Conservation (phyloP, 2,113 vertebrate species). For the Catagonus wagneri region DNA sequence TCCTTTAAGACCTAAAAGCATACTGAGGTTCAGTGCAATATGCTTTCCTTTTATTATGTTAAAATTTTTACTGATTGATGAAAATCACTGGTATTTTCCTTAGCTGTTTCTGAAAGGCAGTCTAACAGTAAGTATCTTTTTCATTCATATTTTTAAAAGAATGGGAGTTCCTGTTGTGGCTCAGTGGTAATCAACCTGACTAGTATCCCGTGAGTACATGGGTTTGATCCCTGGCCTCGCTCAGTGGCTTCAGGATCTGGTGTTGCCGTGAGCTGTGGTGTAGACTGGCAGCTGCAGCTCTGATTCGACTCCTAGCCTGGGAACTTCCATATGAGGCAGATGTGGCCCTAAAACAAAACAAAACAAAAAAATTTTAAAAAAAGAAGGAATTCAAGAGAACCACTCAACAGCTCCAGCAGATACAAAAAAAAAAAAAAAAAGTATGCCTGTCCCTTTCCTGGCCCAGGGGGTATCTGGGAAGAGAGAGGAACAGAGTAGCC, state of each 20-base stretch:
- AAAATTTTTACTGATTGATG: not conserved
- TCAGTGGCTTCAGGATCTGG: too few species aligned
- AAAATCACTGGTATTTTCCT: not conserved
- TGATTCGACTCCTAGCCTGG: too few species aligned
- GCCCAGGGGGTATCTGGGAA: not conserved
- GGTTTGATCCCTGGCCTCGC: too few species aligned
- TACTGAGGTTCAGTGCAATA: not conserved
- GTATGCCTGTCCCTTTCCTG: not conserved
- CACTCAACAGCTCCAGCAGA: not conserved
- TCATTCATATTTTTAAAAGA: not conserved
- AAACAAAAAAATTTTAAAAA: not conserved
- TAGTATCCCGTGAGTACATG: too few species aligned
- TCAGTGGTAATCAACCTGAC: too few species aligned
- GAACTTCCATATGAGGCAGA: too few species aligned
- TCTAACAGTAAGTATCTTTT: not conserved
- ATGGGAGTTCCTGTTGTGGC: too few species aligned
- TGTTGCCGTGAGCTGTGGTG: too few species aligned
- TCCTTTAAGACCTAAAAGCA: not conserved
- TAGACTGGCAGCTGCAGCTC: too few species aligned
- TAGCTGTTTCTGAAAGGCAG: not conserved
- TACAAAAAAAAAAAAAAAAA: not conserved
- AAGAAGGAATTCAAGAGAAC: not conserved
- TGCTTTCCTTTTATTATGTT: constrained; percentile 1
- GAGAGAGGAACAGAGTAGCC: not conserved
- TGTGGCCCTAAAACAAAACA: too few species aligned